These are phyloP conservation scores for Etia nguti DNA, from an alignment of 2,113 vertebrate species.

Conservation along the genomic window DNA sequence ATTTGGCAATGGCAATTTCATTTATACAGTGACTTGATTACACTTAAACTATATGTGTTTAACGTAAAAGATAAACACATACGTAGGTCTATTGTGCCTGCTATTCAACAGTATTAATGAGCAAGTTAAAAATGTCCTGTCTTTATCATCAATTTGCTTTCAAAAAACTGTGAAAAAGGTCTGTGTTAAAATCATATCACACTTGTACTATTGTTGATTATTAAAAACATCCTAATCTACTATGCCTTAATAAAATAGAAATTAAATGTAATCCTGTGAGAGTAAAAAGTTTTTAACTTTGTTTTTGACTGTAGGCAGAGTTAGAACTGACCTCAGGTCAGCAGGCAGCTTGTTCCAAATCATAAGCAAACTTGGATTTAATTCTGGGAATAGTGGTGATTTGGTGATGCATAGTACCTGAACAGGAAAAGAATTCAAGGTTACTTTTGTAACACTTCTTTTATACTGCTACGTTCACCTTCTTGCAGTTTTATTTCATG, in stretches of 20 bases:
- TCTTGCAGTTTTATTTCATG: not conserved
- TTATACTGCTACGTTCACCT: not conserved
- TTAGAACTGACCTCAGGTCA: not conserved
- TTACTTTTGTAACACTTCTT: not conserved
- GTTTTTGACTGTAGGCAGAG: fast-evolving
- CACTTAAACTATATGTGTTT: not conserved
- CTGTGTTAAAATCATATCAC: not conserved
- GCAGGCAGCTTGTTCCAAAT: not conserved
- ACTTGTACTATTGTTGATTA: not conserved
- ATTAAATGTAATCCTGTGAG: not conserved
- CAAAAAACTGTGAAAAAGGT: not conserved
- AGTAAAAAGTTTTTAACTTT: not conserved
- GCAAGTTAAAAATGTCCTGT: not conserved
- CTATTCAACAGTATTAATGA: not conserved
- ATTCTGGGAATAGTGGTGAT: not conserved
- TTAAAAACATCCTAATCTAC: not conserved
- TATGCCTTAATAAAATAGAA: not conserved
- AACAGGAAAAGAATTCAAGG: not conserved
- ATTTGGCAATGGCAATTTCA: not conserved
- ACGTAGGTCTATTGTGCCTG: fast-evolving
- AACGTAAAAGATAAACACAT: fast-evolving
- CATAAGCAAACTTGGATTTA: not conserved
- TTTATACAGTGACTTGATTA: not conserved
- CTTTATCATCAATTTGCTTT: not conserved
- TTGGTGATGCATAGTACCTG: not conserved